A percentile compares a stretch with the other conserved stretches of the same genome.
Conservation (phyloP, 2,888 invertebrate genomes). For the Elegia similella region DNA sequence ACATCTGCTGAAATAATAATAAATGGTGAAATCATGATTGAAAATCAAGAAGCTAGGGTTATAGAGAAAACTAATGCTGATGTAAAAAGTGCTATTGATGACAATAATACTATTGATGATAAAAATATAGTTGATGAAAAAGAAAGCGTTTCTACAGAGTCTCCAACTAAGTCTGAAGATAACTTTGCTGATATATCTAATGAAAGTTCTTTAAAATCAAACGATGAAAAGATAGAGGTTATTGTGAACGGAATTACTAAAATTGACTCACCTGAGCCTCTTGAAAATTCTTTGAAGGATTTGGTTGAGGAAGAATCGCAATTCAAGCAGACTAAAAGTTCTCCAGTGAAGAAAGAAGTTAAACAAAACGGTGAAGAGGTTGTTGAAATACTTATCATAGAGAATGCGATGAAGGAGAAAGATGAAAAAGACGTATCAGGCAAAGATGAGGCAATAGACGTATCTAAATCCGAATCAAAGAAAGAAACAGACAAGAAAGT, state of each 20-base stretch:
- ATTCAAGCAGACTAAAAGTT: not conserved
- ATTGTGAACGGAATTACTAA: constrained; percentile 12
- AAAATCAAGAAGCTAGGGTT: too few relatives aligned
- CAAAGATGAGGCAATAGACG: constrained; percentile 27
- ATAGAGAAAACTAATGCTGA: too few relatives aligned
- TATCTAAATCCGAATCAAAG: constrained; percentile 29
- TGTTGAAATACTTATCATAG: constrained; percentile 28
- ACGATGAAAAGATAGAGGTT: constrained; percentile 31
- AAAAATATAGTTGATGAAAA: constrained; percentile 30
- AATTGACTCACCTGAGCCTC: constrained; percentile 8
- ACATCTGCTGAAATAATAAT: not conserved
- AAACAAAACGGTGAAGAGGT: constrained; percentile 17
- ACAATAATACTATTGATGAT: constrained; percentile 18
- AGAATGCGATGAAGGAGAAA: constrained; percentile 22
- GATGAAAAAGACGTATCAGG: constrained; percentile 17
- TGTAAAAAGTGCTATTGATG: too few relatives aligned
- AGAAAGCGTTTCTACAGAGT: constrained; percentile 40
- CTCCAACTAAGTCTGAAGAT: constrained; percentile 63
- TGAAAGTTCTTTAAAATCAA: constrained; percentile 54
- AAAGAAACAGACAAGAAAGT: constrained; percentile 39
- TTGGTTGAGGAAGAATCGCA: not conserved
- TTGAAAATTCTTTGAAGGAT: constrained; percentile 2
- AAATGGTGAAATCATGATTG: not conserved
- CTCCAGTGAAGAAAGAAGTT: not conserved
- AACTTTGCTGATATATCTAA: constrained; percentile 65